Evolutionary conservation across 2,888 invertebrate genomes (phyloP).

Genomic region (Hymenopus coronatus): DNA sequence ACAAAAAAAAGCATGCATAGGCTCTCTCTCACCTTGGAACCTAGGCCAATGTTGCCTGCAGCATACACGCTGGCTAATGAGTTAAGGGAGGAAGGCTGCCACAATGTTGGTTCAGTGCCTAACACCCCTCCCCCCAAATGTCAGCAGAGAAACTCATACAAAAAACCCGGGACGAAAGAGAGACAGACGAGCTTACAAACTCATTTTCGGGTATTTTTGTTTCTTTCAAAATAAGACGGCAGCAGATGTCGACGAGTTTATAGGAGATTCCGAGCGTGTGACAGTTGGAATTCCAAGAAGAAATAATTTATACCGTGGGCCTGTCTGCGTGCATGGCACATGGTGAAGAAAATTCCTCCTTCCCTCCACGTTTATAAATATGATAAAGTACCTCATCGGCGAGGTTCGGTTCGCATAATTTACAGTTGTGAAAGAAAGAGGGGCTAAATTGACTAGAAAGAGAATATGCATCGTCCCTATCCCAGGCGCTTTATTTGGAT

Average conservation of each 20-base stretch:
- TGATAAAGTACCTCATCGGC: neutral
- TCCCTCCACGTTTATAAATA: neutral
- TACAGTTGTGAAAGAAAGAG: neutral
- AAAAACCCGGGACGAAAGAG: neutral
- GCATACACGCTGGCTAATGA: neutral
- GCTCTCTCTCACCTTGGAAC: no score
- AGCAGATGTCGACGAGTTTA: neutral
- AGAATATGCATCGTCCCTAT: neutral
- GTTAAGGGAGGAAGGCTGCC: neutral
- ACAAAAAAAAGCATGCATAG: no score
- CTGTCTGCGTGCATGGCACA: neutral
- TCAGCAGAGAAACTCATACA: neutral
- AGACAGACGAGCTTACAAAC: neutral
- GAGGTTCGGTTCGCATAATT: constrained; percentile 4
- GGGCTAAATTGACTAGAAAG: constrained; percentile 1
- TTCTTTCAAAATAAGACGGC: neutral
- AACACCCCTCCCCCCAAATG: neutral
- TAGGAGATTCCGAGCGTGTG: neutral
- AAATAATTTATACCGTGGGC: neutral
- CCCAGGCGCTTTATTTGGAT: neutral
- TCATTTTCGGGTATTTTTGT: constrained; percentile 18
- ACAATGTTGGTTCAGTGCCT: neutral
- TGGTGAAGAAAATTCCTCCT: neutral
- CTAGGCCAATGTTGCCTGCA: neutral
- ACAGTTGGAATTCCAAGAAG: neutral